Evolutionary conservation across 2,113 vertebrate species (phyloP), one percentile per base, ranked within the genome.

Genomic region (Pleuronectes platessa): DNA sequence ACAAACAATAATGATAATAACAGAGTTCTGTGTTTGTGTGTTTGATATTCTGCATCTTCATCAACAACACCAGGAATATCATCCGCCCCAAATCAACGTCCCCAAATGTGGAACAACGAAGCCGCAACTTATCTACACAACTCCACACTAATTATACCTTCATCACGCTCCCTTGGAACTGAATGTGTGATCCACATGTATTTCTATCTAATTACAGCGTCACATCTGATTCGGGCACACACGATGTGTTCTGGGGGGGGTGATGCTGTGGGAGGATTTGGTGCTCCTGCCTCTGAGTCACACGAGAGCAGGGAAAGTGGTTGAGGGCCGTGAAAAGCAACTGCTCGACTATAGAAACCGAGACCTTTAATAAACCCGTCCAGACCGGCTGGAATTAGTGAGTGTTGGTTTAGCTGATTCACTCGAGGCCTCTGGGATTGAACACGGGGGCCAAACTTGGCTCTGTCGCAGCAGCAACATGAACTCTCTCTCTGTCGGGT

Each of bases 361-460:
- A 85, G 79, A 90, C 77, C 83, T 87, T 90, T 86, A 85, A 93
- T 87, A 92, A 91, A 92, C 76, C 54, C 9, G 83, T 79, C 67
- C 64, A 56, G 61, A 54, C 68, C 18, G 68, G 62, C 81, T 86
- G 81, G 92, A 94, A 92, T 91, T 78, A 90, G 78, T 78, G 63
- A 84, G 65, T 89, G 86, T 91, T 90, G 88, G 76, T 93, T 93
- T 92, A 89, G 86, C 74, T 91, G 92, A 94, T 90, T 94, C 90
- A 88, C 66, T 74, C 14, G 59, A 79, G 83, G 88, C 80, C 68
- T 59, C 20, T 0, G 70, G 83, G 81, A 88, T 64, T 81, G 64
- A 82, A 88, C 75, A 13, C 20, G n/a, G 76, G 78, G 82, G 81
- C 86, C 92, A 93, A 89, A 93, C 90, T 93, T 94, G 82, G 91